phyloP scores from a whole-genome alignment of 2,113 vertebrate genomes.

The Seriola rivoliana region DNA sequence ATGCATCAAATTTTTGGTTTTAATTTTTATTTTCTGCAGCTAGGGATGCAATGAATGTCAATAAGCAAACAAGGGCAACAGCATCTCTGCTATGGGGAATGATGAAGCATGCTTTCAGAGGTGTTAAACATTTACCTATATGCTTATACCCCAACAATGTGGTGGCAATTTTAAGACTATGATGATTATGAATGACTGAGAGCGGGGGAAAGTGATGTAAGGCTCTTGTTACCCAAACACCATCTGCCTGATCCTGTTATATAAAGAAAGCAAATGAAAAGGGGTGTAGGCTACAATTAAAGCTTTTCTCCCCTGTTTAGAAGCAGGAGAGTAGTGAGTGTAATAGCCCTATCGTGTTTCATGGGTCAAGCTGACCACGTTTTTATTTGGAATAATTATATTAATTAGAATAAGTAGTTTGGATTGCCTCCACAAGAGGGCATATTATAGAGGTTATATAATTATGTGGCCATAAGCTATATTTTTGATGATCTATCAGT shows the following conservation, averaged over 20 bases:
- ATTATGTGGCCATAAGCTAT: neutral
- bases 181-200: constrained; percentile 33
- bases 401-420: constrained; percentile 52
- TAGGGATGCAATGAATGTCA: neutral
- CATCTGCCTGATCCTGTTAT: constrained; percentile 81
- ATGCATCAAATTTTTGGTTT: neutral
- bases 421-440: constrained; percentile 28
- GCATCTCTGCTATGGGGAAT: neutral
- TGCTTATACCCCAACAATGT: constrained; percentile 28
- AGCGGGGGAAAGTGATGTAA: constrained; percentile 70
- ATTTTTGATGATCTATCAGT: neutral
- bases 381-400: constrained; percentile 21
- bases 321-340: constrained; percentile 9
- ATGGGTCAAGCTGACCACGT: constrained; percentile 12
- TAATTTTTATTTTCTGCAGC: neutral
- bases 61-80: neutral
- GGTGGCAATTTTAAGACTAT: constrained; percentile 14
- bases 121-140: constrained; percentile 40
- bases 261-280: constrained; percentile 73
- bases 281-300: constrained; percentile 59
- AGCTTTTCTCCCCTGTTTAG: constrained; percentile 32
- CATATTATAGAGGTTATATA: neutral
- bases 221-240: constrained; percentile 73
- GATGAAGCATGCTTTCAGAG: constrained; percentile 7
- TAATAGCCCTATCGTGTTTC: constrained; percentile 18